Evolutionary conservation across 1,140 invertebrate genomes (phyloP).

Genomic region (Diorhabda sublineata): DNA sequence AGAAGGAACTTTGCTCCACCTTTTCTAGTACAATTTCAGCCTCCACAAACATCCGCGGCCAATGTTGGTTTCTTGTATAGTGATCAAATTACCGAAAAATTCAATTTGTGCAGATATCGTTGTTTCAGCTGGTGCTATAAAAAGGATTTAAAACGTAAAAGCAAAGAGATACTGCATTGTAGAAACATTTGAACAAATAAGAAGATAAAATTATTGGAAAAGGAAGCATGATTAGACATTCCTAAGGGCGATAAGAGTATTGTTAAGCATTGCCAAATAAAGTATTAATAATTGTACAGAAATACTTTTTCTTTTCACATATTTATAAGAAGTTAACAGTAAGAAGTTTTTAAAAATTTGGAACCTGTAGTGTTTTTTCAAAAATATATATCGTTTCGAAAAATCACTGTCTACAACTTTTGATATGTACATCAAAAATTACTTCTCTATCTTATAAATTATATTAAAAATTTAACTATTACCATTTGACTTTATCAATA

Average conservation of each 20-base stretch:
- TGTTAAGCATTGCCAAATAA: neutral
- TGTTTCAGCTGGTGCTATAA: too few relatives aligned
- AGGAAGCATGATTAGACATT: neutral
- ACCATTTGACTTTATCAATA: slow-evolving; percentile 33
- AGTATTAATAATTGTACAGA: neutral
- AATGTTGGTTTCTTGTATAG: too few relatives aligned
- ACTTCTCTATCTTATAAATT: slow-evolving; percentile 40
- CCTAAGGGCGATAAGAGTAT: neutral
- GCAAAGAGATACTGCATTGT: too few relatives aligned
- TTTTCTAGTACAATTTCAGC: too few relatives aligned
- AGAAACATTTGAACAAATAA: neutral
- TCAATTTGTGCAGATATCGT: too few relatives aligned
- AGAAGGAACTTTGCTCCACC: too few relatives aligned
- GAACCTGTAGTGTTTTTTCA: slow-evolving; percentile 16
- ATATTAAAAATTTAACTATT: slow-evolving; percentile 44
- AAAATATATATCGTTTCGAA: slow-evolving; percentile 23
- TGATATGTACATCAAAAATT: slow-evolving; percentile 42
- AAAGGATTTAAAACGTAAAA: too few relatives aligned
- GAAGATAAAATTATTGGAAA: neutral
- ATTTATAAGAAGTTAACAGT: neutral
- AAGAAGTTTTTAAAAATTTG: slow-evolving; percentile 6
- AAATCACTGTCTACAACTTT: slow-evolving; percentile 28
- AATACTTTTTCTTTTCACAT: neutral
- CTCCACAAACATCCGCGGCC: too few relatives aligned
- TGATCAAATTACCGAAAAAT: too few relatives aligned